phyloP scores from a whole-genome alignment of 2,113 vertebrate species.

The Malaclemys terrapin region DNA sequence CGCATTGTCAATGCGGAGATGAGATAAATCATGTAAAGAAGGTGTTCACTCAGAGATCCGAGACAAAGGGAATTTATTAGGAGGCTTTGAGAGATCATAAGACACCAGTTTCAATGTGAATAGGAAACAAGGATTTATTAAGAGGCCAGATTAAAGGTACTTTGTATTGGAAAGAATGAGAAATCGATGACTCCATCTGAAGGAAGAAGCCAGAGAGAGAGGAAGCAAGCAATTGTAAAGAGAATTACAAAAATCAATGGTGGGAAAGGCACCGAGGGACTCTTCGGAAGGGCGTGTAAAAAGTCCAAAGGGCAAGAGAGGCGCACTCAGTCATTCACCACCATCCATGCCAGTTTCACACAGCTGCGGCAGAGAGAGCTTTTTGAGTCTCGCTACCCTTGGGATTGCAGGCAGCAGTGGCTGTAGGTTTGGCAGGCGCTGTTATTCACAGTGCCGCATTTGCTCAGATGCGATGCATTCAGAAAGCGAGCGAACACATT shows the following conservation, averaged over 20 bases:
- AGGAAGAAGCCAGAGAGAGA: neutral
- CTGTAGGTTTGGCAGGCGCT: neutral
- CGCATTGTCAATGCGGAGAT: neutral
- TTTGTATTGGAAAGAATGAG: neutral
- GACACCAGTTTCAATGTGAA: neutral
- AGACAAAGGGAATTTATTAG: neutral
- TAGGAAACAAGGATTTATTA: neutral
- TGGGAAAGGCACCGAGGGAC: fast-evolving
- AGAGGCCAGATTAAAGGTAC: neutral
- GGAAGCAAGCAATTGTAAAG: fast-evolving
- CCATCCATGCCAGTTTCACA: neutral
- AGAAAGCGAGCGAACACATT: fast-evolving
- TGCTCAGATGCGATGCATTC: neutral
- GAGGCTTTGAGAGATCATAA: neutral
- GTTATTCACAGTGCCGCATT: neutral
- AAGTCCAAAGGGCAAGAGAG: neutral
- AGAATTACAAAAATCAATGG: neutral
- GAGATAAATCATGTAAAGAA: neutral
- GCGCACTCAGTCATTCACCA: neutral
- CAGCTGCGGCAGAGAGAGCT: neutral
- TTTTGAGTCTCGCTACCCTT: too few relatives aligned
- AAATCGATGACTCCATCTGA: neutral
- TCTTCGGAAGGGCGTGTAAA: neutral
- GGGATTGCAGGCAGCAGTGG: neutral
- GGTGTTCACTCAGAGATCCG: neutral